Conservation (phyloP, 2,797 vertebrate species). For the Anolis apletophallus region DNA sequence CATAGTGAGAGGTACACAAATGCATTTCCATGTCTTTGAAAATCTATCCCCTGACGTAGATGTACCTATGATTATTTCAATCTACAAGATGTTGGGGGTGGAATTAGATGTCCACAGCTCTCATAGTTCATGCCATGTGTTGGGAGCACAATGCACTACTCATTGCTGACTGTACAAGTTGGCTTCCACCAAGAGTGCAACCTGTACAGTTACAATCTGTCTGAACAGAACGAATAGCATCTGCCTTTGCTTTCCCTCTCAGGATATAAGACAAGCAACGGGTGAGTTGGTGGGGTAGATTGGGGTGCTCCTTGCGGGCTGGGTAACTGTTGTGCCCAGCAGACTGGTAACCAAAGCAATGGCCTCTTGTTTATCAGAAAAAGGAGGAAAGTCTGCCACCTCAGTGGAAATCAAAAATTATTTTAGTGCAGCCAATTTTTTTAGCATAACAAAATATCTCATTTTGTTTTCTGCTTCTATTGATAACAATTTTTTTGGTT, state of each 20-base stretch:
- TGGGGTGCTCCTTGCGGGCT: conserved; percentile 31
- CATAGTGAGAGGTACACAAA: neutral
- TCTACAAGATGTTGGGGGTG: conserved; percentile 10
- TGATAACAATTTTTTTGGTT: neutral
- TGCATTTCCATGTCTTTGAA: neutral
- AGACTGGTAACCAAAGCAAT: conserved; percentile 35
- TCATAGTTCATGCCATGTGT: conserved; percentile 40
- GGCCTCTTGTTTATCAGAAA: neutral
- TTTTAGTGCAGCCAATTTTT: conserved; percentile 5
- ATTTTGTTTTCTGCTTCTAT: neutral
- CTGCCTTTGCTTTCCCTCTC: conserved; percentile 26
- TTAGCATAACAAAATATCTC: conserved; percentile 4
- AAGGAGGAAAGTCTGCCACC: neutral
- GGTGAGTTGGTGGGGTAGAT: conserved; percentile 24
- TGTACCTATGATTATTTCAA: conserved; percentile 42
- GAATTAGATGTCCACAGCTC: conserved; percentile 38
- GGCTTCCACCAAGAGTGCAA: conserved; percentile 15
- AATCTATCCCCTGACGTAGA: neutral
- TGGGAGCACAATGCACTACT: conserved; percentile 11
- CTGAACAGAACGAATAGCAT: conserved; percentile 33
- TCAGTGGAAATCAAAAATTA: conserved; percentile 22
- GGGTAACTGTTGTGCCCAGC: conserved; percentile 22
- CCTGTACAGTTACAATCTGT: conserved; percentile 33
- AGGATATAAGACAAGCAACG: conserved; percentile 21
- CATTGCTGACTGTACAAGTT: conserved; percentile 20